Base-by-base conservation (phyloP, 2,797 vertebrate species). In the Eupleurogrammus muticus region DNA sequence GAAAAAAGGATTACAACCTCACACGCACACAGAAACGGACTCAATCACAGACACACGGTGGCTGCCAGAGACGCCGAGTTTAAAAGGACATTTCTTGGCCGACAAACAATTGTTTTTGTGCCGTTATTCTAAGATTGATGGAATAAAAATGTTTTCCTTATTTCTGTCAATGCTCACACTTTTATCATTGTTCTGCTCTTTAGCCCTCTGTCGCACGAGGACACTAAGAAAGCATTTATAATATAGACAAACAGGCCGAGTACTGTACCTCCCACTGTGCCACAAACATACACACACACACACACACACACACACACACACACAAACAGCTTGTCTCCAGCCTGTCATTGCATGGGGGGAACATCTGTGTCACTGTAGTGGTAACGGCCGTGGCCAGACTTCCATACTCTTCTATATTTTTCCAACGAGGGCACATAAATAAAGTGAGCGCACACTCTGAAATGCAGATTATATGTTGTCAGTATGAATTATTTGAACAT, bases 341-440 rank as follows among this genome's bases (percentile, higher is more conserved):
- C 66, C 75, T 60, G 79, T 79, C 74, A 67, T 73, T 76, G 68
- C 65, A 78, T 19, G 59, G 44, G 28, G 71, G 69, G 65, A 83
- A 90, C 82, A 90, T 90, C 84, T 90, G 87, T 78, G 79, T 83
- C 84, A 81, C 79, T 91, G 87, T 78, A 89, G 83, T 88, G 85
- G 87, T 81, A 69, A 91, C 58, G 63, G 73, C 55, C 70, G 81
- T 79, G 66, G 74, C 51, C 66, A 83, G 78, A 75, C 66, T 65
- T 83, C 77, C 53, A 79, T 79, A 64, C 66, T 73, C 77, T 66
- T 66, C 53, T 67, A 88, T 78, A 73, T 79, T 80, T 82, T 85
- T 81, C 73, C 81, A 79, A 59, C 52, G 19, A 49, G 40, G 62
- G 13, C 72, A 78, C 80, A 70, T 86, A 80, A 89, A 90, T 87